Percentiles rank a stretch among this genome's conserved stretches.
Evolutionary conservation across 1,140 invertebrate genomes (phyloP).

Genomic region (Eueides isabella): DNA sequence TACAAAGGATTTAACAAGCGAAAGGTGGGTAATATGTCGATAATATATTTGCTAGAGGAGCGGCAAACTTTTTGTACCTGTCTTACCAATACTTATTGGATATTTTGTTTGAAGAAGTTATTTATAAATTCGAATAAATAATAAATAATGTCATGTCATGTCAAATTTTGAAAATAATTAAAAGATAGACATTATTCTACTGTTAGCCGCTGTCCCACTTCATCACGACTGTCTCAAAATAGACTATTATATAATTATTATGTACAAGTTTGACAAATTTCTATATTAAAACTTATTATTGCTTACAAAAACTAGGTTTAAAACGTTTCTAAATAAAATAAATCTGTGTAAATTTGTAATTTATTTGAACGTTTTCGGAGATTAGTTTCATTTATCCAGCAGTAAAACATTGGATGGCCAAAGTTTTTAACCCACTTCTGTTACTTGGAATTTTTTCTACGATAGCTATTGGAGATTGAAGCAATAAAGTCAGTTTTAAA

Average conservation of each 20-base stretch:
- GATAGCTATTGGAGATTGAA: slow-evolving; percentile 12
- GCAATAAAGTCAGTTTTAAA: slow-evolving; percentile 15
- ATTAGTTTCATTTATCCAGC: slow-evolving; percentile 5
- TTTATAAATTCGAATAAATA: too few relatives aligned
- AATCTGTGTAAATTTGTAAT: slow-evolving; percentile 2
- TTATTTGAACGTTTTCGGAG: neutral
- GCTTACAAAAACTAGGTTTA: too few relatives aligned
- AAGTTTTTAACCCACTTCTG: neutral
- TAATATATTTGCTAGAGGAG: neutral
- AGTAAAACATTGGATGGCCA: neutral
- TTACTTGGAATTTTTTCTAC: neutral
- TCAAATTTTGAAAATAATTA: too few relatives aligned
- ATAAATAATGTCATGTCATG: too few relatives aligned
- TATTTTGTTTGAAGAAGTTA: too few relatives aligned
- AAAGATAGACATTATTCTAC: too few relatives aligned
- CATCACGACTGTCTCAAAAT: too few relatives aligned
- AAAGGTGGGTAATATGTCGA: neutral
- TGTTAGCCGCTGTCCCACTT: too few relatives aligned
- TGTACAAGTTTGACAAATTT: too few relatives aligned
- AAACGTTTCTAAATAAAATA: neutral
- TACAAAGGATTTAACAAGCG: neutral
- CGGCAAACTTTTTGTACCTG: neutral
- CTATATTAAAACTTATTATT: too few relatives aligned
- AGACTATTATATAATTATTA: too few relatives aligned
- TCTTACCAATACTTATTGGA: too few relatives aligned